Evolutionary conservation across 30 jellyfish, hydroid and myxozoan species (phyloP).

Genomic region (Hydra vulgaris): DNA sequence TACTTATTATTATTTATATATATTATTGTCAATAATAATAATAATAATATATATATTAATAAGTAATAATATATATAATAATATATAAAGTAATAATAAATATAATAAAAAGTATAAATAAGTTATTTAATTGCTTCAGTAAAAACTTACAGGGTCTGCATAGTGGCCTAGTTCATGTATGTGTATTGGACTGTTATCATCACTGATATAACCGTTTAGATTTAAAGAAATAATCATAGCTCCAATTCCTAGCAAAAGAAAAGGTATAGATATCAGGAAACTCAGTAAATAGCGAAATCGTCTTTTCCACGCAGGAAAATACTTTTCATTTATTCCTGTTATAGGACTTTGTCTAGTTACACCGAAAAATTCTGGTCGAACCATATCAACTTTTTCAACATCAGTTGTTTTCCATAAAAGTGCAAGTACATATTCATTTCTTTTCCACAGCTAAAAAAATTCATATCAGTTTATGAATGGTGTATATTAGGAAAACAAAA

Average conservation of each 20-base stretch:
- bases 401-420: conserved; percentile 58
- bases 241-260: conserved; percentile 57
- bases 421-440: conserved; percentile 74
- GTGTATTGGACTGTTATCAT: conserved; percentile 73
- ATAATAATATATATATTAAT: too few relatives aligned
- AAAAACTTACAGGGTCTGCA: conserved; percentile 72
- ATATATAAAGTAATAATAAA: not conserved
- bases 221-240: conserved; percentile 85
- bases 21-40: too few relatives aligned
- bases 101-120: too few relatives aligned
- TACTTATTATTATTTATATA: too few relatives aligned
- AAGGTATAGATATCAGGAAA: conserved; percentile 58
- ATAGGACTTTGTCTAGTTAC: conserved; percentile 49
- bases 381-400: conserved; percentile 53
- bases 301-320: conserved; percentile 79
- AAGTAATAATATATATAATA: too few relatives aligned
- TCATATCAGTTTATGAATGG: too few relatives aligned
- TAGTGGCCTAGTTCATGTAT: conserved; percentile 51
- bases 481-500: too few relatives aligned
- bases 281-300: conserved; percentile 46
- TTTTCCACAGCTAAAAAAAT: conserved; percentile 59
- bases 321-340: conserved; percentile 69
- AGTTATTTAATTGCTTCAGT: too few relatives aligned
- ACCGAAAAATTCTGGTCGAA: conserved; percentile 83
- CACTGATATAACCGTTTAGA: conserved; percentile 79